Evolutionary conservation across 2,888 invertebrate genomes (phyloP), one percentile per base, ranked within the genome.

Genomic region (Coleophora deauratella): DNA sequence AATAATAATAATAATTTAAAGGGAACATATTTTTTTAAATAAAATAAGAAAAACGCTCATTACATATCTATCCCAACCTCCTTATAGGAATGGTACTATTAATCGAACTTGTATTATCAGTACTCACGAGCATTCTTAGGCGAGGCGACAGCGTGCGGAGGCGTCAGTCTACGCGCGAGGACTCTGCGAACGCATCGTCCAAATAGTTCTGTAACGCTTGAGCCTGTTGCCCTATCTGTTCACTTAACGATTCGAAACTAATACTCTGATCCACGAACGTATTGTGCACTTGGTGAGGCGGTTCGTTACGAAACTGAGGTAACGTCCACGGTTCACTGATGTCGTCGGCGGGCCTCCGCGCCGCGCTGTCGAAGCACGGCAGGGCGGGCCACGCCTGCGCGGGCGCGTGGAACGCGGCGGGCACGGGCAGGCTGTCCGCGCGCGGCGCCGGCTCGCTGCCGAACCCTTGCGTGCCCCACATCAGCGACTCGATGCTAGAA

Each of bases 131-230:
- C 21, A 21, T 6, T 6, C 21, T 21, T 46, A 39, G 41, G 32
- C 53, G n/a, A 44, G 46, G 40, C 46, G 42, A 46, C 41, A 45
- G 46, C 46, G 40, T 41, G 32, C 53, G 45, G 46, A 59, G 51
- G 41, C 51, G 59, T 82, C 81, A 85, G 70, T 84, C 82, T 48
- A 75, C 76, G 53, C 82, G 81, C 31, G 82, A 76, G 40, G 72
- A 49, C 55, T 78, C 81, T 44, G 77, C 45, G 62, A 72, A 82
- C 38, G 62, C 61, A 36, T 82, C 84, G 51, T 82, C 84, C 46
- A 82, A 52, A 56, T 69, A 81, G 52, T 54, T 66, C 52, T 75
- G 69, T 44, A 78, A 55, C 55, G 63, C 52, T 51, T 71, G 73
- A 36, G 66, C 49, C 55, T 55, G 65, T 43, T 70, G 71, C 9